Percentiles rank a stretch among this genome's conserved stretches.
phyloP scores from a whole-genome alignment of 2,888 invertebrate species.

The Drosophila koepferae region DNA sequence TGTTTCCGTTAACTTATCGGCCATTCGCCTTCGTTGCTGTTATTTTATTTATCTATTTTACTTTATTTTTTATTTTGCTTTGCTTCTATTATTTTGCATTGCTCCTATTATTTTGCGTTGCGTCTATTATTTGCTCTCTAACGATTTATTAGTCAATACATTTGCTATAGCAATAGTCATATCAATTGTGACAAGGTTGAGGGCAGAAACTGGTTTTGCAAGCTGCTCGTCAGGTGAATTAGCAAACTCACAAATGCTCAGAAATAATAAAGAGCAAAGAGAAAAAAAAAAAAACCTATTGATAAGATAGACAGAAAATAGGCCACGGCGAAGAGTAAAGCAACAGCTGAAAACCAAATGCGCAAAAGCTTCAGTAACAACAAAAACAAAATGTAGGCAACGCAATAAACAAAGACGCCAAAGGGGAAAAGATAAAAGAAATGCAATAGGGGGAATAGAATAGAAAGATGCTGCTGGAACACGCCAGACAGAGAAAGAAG shows the following conservation, averaged over 20 bases:
- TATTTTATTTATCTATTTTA: background rate
- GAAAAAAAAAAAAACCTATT: conserved; percentile 12
- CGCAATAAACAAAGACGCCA: conserved; percentile 47
- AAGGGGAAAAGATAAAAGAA: conserved; percentile 28
- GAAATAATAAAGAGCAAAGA: conserved; percentile 1
- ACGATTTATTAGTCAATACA: conserved; percentile 20
- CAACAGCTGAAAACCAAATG: conserved; percentile 45
- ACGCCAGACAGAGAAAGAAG: background rate
- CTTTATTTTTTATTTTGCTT: no score
- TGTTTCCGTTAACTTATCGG: conserved; percentile 66
- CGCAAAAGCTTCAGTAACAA: conserved; percentile 31
- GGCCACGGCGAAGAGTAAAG: conserved; percentile 58
- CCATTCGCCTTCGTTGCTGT: conserved; percentile 46
- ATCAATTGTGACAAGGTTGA: conserved; percentile 56
- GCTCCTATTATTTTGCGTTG: background rate
- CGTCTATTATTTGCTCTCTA: conserved; percentile 2
- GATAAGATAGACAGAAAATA: conserved; percentile 59
- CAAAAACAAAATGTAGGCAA: conserved; percentile 21
- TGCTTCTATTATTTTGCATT: no score
- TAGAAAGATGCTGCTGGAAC: conserved; percentile 28
- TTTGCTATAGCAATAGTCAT: conserved; percentile 6
- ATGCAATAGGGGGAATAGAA: conserved; percentile 24
- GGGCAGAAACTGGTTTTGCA: conserved; percentile 63
- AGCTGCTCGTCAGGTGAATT: conserved; percentile 54
- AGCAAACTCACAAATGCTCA: conserved; percentile 19